These are phyloP conservation scores for Athene noctua DNA, from an alignment of 2,113 vertebrate species.

Conservation along the genomic window DNA sequence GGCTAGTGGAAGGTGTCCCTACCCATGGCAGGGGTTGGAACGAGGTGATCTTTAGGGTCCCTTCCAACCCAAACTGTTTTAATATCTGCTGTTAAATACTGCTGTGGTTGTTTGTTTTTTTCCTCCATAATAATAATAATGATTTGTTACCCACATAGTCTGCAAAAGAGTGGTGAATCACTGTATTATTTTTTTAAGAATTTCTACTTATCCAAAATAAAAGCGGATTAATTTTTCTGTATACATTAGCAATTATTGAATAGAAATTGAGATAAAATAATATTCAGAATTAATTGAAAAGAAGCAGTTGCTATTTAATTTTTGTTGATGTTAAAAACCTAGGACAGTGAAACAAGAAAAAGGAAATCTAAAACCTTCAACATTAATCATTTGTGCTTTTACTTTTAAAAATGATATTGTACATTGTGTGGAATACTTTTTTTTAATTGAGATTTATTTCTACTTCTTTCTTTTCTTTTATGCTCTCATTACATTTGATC, in stretches of 20 bases:
- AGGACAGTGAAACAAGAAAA: neutral
- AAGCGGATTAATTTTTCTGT: neutral
- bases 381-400: neutral
- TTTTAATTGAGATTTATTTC: neutral
- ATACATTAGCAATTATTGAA: neutral
- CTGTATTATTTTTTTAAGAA: neutral
- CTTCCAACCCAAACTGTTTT: no score
- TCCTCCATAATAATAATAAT: neutral
- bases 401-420: neutral
- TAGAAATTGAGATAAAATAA: neutral
- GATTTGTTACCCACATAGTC: neutral
- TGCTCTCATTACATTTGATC: neutral
- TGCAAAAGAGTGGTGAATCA: neutral
- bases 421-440: neutral
- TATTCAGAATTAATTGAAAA: neutral
- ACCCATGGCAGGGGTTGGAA: no score
- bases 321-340: neutral
- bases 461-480: neutral
- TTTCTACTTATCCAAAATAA: neutral
- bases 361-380: neutral
- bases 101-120: neutral
- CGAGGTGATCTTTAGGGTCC: no score
- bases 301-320: neutral
- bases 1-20: no score
- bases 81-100: neutral